Conservation (phyloP, 2,113 vertebrate species). For the Tursiops truncatus region DNA sequence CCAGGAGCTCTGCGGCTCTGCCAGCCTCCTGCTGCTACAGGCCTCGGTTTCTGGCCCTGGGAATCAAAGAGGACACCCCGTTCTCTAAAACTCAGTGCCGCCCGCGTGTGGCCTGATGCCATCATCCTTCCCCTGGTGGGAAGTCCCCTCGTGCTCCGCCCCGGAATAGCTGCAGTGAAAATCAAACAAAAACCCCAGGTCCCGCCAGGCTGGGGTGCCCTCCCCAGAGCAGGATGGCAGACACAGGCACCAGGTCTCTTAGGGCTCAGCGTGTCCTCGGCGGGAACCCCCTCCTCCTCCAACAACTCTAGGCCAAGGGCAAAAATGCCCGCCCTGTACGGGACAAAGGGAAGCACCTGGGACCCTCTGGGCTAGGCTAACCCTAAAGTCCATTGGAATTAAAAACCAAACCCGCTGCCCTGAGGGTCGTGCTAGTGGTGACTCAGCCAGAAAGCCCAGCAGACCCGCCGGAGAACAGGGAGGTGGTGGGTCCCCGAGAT, state of each 20-base stretch:
- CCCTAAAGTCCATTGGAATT: background rate
- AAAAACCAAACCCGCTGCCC: background rate
- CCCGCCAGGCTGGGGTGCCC: fast-evolving
- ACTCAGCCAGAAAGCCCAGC: background rate
- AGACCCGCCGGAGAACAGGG: background rate
- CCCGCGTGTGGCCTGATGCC: fast-evolving
- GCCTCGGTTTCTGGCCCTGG: background rate
- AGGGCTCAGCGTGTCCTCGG: fast-evolving
- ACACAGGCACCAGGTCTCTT: fast-evolving
- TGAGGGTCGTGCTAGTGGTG: fast-evolving
- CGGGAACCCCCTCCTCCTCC: too few species aligned
- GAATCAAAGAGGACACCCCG: fast-evolving
- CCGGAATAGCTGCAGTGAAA: background rate
- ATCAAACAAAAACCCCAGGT: background rate
- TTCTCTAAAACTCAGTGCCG: fast-evolving
- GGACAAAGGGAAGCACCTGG: background rate
- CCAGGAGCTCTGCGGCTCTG: fast-evolving
- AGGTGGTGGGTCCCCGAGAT: background rate
- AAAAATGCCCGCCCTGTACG: fast-evolving
- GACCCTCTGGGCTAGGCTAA: background rate
- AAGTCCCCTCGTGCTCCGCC: background rate
- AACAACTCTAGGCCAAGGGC: background rate
- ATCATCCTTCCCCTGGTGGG: fast-evolving
- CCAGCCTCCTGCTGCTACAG: fast-evolving
- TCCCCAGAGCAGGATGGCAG: too few species aligned